phyloP scores from a whole-genome alignment of 2,113 vertebrate genomes.

The Lycaon pictus region DNA sequence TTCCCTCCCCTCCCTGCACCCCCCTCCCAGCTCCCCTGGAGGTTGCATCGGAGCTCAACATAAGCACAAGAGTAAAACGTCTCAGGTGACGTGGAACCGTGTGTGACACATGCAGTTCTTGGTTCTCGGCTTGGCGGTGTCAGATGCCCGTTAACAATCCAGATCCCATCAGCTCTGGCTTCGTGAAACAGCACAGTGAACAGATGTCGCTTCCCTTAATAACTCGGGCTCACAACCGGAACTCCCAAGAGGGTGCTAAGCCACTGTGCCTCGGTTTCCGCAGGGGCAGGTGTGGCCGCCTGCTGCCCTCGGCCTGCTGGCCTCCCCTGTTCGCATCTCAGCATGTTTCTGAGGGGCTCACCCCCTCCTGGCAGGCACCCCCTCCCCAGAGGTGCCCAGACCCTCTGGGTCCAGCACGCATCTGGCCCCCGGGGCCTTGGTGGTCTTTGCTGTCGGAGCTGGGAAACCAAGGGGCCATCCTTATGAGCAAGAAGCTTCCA shows the following conservation, averaged over 20 bases:
- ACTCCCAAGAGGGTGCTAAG: not conserved
- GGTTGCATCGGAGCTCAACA: accelerated
- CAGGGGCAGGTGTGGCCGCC: accelerated
- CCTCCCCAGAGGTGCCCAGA: accelerated
- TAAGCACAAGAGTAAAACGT: not conserved
- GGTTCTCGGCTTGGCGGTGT: accelerated
- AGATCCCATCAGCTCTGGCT: accelerated
- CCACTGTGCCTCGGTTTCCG: accelerated
- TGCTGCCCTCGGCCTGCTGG: accelerated
- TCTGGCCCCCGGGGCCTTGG: not conserved
- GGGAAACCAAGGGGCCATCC: not conserved
- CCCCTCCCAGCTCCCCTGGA: not conserved
- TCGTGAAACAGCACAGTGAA: not conserved
- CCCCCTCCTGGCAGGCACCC: no score
- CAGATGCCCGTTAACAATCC: not conserved
- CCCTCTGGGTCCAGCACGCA: accelerated
- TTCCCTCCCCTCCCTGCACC: no score
- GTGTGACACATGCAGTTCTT: accelerated
- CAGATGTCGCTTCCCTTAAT: accelerated
- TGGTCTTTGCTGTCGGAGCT: not conserved
- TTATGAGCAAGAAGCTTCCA: not conserved
- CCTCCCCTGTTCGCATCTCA: accelerated
- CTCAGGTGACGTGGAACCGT: not conserved
- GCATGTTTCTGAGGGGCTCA: not conserved
- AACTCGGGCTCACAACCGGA: accelerated